Conservation (phyloP, 64 coral and sea anemone genomes). For the Astreopora myriophthalma region DNA sequence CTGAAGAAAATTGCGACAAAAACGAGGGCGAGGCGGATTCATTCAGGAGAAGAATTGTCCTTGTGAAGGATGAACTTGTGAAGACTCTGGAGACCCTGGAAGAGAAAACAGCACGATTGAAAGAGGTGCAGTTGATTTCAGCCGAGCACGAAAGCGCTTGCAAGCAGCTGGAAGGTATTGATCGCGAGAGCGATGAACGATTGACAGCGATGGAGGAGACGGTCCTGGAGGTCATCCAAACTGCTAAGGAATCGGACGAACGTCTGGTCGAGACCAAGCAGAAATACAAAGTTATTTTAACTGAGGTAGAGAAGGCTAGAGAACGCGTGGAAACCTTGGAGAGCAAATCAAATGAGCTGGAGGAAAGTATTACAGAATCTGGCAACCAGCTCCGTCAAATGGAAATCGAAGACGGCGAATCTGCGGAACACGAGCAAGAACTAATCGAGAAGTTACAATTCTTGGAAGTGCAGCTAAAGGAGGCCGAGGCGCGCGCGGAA, state of each 20-base stretch:
- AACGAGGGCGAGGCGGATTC: conserved; percentile 57
- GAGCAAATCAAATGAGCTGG: background rate
- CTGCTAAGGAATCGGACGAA: conserved; percentile 27
- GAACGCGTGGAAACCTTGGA: conserved; percentile 8
- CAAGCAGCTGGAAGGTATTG: conserved; percentile 51
- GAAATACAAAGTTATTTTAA: conserved; percentile 41
- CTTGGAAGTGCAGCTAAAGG: conserved; percentile 44
- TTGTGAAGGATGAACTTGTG: conserved; percentile 29
- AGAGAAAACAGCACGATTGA: conserved; percentile 8
- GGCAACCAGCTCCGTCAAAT: background rate
- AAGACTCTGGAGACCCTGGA: background rate
- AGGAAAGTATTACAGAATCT: background rate
- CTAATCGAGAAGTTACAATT: conserved; percentile 47
- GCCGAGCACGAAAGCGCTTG: conserved; percentile 9
- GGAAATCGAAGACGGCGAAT: conserved; percentile 24
- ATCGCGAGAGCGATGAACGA: conserved; percentile 54
- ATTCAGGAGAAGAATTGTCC: conserved; percentile 60
- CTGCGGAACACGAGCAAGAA: conserved; percentile 39
- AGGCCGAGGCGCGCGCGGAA: conserved; percentile 58
- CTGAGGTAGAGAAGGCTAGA: conserved; percentile 50
- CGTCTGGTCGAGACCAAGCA: conserved; percentile 50
- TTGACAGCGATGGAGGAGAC: conserved; percentile 22
- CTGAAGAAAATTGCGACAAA: conserved; percentile 45
- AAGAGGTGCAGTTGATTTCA: background rate
- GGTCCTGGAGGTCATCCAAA: background rate